Base-by-base conservation (phyloP, 2,888 invertebrate species). In the Pandemis heparana region DNA sequence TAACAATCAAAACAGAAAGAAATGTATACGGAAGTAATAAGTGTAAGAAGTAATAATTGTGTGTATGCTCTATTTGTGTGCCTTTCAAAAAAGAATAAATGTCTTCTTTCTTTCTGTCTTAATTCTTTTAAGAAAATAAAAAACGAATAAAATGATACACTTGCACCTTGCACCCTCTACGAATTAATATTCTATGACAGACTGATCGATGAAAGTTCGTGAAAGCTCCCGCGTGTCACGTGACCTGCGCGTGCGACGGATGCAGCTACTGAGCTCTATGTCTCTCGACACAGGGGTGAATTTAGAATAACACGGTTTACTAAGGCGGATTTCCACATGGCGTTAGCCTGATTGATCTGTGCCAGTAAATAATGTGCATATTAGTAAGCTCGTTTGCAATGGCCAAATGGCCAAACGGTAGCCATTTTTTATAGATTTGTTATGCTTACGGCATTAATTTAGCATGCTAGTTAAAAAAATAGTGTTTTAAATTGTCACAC, bases 321-420 rank as follows among this genome's bases (percentile, higher is more conserved):
- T 63, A 64, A 69, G 63, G 69, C 60, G 65, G 56, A 68, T 74
- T 56, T 76, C 71, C 71, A 75, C 75, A 76, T 74, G 76, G 79
- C 81, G 79, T 78, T 77, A 78, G 75, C 77, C 76, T 82, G 86
- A 89, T 87, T 85, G 85, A 89, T 89, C 85, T 80, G 76, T 82
- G 81, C 85, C 82, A 87, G 82, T 79, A 77, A 79, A 81, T 84
- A 84, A 87, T 84, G 81, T 80, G 83, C 80, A 84, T 78, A 75
- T 75, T 76, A 77, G 78, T 81, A 79, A 82, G 83, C 84, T 77
- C 79, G 77, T 81, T 83, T 79, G 75, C 73, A 74, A 41, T 10
- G 43, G 63, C 43, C 51, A 67, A 74, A 41, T 10, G 43, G 63
- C 43, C 51, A 67, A 68, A 74, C 64, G 61, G 68, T 69, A 73